Conservation (phyloP, 2,797 vertebrate species). For the Adrianichthys oophorus region DNA sequence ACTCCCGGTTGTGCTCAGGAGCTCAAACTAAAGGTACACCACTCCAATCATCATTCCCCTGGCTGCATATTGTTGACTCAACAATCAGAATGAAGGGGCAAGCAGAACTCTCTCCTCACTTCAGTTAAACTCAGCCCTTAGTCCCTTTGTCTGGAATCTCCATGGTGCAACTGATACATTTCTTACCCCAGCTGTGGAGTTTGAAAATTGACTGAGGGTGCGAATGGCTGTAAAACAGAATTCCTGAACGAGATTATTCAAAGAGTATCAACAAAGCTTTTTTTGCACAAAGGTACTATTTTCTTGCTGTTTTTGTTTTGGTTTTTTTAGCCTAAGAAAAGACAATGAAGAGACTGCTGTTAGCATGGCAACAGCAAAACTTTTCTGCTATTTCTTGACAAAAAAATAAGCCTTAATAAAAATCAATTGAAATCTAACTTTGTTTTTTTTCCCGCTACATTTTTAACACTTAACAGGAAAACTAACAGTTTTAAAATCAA, state of each 20-base stretch:
- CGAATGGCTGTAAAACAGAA: too few species aligned
- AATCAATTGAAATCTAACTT: too few species aligned
- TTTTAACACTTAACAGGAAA: too few species aligned
- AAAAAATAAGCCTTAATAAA: too few species aligned
- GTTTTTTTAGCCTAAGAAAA: background rate
- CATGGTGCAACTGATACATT: background rate
- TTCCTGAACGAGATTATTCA: background rate
- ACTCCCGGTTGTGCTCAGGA: slow-evolving; percentile 73
- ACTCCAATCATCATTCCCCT: slow-evolving; percentile 7
- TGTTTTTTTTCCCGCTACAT: too few species aligned
- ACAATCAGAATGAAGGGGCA: slow-evolving; percentile 7
- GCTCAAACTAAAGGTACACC: slow-evolving; percentile 72
- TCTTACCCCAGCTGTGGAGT: background rate
- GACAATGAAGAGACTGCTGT: background rate
- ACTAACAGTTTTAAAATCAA: too few species aligned
- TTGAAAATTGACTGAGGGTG: slow-evolving; percentile 6
- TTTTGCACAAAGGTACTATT: background rate
- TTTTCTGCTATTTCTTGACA: too few species aligned
- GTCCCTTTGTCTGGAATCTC: slow-evolving; percentile 8
- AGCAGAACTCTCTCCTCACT: slow-evolving; percentile 1
- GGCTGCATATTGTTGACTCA: slow-evolving; percentile 8
- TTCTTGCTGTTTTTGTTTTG: background rate
- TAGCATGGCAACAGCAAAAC: background rate
- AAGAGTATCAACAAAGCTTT: slow-evolving; percentile 11
- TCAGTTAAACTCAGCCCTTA: background rate